Base-by-base conservation (phyloP, 2,888 invertebrate genomes). In the Andrena bucephala region DNA sequence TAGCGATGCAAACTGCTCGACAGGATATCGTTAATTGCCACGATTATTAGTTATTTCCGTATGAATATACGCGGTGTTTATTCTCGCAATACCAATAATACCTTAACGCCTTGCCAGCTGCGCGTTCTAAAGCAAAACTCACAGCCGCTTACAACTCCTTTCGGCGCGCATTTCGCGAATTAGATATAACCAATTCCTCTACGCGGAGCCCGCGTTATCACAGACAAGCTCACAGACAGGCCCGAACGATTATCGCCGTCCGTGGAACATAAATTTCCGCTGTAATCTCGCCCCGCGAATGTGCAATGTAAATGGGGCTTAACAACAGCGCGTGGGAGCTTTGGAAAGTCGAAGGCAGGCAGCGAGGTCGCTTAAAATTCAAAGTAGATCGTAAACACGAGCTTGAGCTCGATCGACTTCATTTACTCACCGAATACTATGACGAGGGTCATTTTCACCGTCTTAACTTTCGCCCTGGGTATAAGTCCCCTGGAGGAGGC, bases 391-490 rank as follows among this genome's bases (percentile, higher is more conserved):
- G 63, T 50, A 67, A 63, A 66, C 7, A 36, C 24, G 8, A 20
- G 36, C 20, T 36, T 7, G 2, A 20, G 57, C 57, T 20, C 54
- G 24, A 57, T 50, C 10, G 13, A 33, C 20, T 8, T 29, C 13
- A 16, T 78, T 31, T 27, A 62, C 96, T 96, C 94, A 97, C 98
- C 98, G 90, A 98, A 97, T 80, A 99, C 98, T 90, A 99, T 99
- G 88, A 98, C 98, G 89, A 99, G 97, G 0, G 99, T 99, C 98
- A 99, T 99, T 94, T 99, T 99, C 83, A 99, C 98, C 20, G 98
- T 99, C 95, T 99, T 99, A 90, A 99, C 98, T 95, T 99, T 99
- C 48, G 99, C 99, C 83, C 98, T 96, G 0, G 99, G 99, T 91
- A 99, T 99, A 81, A 99, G 96, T 62, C 99, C 99, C 68, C 98